Evolutionary conservation across 1,140 invertebrate genomes (phyloP), one percentile per base, ranked within the genome.

Genomic region (Amyelois transitella): DNA sequence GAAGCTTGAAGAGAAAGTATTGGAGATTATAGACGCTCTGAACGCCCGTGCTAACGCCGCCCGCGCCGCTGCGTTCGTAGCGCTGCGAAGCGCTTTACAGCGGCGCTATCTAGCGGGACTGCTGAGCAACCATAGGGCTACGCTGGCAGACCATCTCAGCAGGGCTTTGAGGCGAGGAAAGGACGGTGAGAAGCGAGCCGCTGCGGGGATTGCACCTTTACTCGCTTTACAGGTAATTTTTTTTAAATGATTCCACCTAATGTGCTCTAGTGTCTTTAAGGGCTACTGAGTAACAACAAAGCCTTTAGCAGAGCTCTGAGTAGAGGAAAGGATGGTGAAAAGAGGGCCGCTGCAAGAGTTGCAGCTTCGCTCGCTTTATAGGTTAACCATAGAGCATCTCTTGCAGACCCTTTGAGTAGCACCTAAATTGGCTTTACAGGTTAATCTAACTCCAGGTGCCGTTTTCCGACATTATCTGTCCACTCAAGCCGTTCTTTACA

Each of bases 151-250:
- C 77, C 90, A 92, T 45, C 88, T 98, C 12, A 93, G 96, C 66
- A 90, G 93, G 14, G 92, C 94, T 50, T 79, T 98, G 67, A 94
- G 95, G 52, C 94, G 96, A 64, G 96, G 96, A 0, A 92, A 93
- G 44, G 93, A 93, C 3, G 92, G 92, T 2, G 97, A 98, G 80
- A 93, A 94, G 71, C 91, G 90, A 0, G 91, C 92, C 12, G 96
- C 96, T 1, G 96, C 96, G 0, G 91, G 92, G 54, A 84, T 98
- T 21, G 92, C 95, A 7, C 91, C 93, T 5, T 69, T 97, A 17
- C 78, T 98, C 0, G 94, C 94, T 63, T 88, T 97, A n/a, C 96
- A 98, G 81, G 89, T 98, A 62, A 94, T n/a, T n/a, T n/a, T n/a
- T n/a, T n/a, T n/a, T n/a, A n/a, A n/a, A n/a, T n/a, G n/a, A n/a